phyloP scores from a whole-genome alignment of 2,113 vertebrate genomes.

The Alethe diademata region DNA sequence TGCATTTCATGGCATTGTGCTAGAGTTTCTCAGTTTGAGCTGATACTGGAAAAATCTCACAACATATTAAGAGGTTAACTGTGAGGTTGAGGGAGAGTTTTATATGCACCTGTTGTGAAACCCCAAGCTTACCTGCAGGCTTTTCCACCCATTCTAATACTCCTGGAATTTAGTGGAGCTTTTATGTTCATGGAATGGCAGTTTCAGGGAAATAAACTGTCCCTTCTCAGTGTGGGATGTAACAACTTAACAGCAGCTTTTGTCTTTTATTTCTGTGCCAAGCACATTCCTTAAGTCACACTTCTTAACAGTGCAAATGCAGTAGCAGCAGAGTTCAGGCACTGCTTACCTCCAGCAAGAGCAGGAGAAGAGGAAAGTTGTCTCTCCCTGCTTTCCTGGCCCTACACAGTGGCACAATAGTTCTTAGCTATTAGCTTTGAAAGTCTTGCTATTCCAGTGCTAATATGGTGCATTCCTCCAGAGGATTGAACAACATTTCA shows the following conservation, averaged over 20 bases:
- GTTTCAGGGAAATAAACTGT: background rate
- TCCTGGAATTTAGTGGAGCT: background rate
- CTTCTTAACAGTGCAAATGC: background rate
- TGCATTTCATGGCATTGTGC: accelerated
- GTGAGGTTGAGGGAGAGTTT: background rate
- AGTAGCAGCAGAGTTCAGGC: background rate
- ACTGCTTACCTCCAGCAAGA: background rate
- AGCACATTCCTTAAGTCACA: background rate
- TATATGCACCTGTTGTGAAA: background rate
- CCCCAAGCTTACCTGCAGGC: background rate
- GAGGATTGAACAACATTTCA: background rate
- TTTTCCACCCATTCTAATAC: background rate
- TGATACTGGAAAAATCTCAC: background rate
- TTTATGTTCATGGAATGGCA: accelerated
- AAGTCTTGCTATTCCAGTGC: background rate
- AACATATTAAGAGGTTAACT: background rate
- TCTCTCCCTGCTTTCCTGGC: too few relatives aligned
- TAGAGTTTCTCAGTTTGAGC: background rate
- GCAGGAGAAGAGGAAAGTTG: background rate
- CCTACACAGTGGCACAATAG: background rate
- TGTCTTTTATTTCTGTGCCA: background rate
- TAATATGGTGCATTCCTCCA: background rate
- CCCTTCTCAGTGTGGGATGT: background rate
- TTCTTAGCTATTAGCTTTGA: background rate
- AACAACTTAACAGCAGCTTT: background rate